Base-by-base conservation (phyloP, 2,797 vertebrate species). In the Ispidina lecontei region DNA sequence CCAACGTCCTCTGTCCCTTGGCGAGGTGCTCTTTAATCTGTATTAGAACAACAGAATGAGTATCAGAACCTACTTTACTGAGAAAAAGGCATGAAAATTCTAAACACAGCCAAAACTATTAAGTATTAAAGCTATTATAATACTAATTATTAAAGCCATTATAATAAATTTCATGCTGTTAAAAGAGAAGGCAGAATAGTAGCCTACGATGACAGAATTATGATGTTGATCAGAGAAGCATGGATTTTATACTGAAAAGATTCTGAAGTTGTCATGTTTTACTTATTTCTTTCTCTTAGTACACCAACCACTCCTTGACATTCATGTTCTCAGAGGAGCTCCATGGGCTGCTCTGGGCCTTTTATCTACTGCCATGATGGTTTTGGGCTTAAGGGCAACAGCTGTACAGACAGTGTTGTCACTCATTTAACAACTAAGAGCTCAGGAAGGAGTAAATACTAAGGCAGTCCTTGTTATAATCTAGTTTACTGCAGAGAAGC, bases 1-100 rank as follows among this genome's bases (percentile, higher is more conserved):
- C 99, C 92, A 99, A 96, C 93, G 97, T 99, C 94, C 99, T 98
- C 95, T 99, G 99, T 63, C 99, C 99, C 95, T 99, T 99, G 5
- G 99, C 99, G 79, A 99, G 98, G 91, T 99, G 99, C 84, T 99
- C 99, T 97, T 99, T 99, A 97, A 99, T 99, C 99, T 99, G 97
- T 94, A 91, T 43, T 75, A 94, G 90, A 93, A 96, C 39, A 95
- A 87, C 15, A 92, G 87, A 91, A 91, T 6, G 59, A 95, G 91
- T 52, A 96, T 97, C 96, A 97, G 90, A 96, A 97, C 43, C 95
- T 91, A 91, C 79, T 95, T 92, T 74, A 91, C 44, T 59, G 31
- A 82, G 65, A 60, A 43, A 20, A 54, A 84, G 22, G 35, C 12
- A 35, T 15, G 31, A 79, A 75, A 52, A 72, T 69, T 80, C 22